Evolutionary conservation across 2,113 vertebrate species (phyloP).

Genomic region (Fregata magnificens): DNA sequence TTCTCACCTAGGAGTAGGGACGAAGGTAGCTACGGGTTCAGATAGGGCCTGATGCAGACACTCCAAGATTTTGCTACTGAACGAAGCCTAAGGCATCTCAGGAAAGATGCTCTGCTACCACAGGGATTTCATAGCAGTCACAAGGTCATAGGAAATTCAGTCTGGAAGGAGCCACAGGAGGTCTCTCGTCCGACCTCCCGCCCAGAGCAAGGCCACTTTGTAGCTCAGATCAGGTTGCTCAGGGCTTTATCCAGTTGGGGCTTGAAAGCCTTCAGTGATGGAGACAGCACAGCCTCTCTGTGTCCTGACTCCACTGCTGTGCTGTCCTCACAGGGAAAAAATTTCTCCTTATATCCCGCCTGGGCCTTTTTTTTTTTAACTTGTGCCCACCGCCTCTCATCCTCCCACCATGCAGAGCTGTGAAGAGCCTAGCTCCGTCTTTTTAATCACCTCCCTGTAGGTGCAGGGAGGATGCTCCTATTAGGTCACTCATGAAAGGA

Average conservation of each 20-base stretch:
- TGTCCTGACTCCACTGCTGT: neutral
- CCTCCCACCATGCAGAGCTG: neutral
- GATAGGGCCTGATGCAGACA: neutral
- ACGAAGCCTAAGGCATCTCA: neutral
- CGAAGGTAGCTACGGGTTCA: neutral
- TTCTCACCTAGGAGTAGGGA: neutral
- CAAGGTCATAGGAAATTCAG: neutral
- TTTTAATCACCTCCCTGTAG: neutral
- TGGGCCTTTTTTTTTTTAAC: neutral
- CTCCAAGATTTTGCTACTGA: neutral
- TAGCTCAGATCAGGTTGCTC: neutral
- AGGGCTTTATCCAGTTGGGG: neutral
- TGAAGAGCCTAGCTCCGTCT: neutral
- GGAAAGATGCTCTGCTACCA: neutral
- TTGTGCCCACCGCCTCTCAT: neutral
- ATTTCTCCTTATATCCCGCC: neutral
- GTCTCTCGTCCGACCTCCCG: neutral
- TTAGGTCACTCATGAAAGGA: neutral
- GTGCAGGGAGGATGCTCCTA: neutral
- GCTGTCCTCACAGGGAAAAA: neutral
- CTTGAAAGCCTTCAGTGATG: neutral
- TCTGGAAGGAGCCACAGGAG: neutral
- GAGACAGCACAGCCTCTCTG: neutral
- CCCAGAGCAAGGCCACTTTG: neutral
- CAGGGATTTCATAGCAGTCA: neutral